Evolutionary conservation across 2,113 vertebrate species (phyloP).

Genomic region (Megaceryle maxima): DNA sequence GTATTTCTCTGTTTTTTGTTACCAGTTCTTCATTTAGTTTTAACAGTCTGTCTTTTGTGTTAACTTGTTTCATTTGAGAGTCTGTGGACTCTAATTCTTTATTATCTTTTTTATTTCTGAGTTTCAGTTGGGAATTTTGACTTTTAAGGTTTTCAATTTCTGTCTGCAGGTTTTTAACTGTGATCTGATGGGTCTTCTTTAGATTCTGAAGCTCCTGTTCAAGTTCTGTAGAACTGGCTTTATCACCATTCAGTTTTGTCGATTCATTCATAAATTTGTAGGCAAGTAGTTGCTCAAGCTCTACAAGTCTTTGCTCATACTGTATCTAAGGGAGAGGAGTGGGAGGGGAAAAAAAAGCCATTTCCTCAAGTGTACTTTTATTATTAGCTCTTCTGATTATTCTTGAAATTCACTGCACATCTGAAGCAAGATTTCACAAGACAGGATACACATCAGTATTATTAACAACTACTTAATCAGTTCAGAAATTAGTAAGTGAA

Average conservation of each 20-base stretch:
- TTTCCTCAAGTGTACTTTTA: neutral
- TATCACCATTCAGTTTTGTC: slow-evolving; percentile 8
- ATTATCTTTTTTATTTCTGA: slow-evolving; percentile 48
- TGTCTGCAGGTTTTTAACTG: slow-evolving; percentile 75
- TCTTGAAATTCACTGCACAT: neutral
- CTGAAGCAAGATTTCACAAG: neutral
- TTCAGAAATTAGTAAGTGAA: neutral
- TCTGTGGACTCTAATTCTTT: slow-evolving; percentile 58
- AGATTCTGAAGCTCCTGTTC: slow-evolving; percentile 75
- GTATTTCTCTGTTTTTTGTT: slow-evolving; percentile 82
- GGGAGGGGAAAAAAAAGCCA: neutral
- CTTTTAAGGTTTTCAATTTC: slow-evolving; percentile 74
- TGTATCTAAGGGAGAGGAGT: slow-evolving; percentile 77
- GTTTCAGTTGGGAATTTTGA: slow-evolving; percentile 74
- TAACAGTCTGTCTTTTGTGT: slow-evolving; percentile 73
- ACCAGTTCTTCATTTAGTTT: slow-evolving; percentile 85
- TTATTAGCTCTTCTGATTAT: neutral
- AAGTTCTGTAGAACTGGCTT: slow-evolving; percentile 40
- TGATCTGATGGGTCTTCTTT: slow-evolving; percentile 70
- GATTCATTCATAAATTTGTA: slow-evolving; percentile 50
- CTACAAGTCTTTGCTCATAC: slow-evolving; percentile 86
- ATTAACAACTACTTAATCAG: neutral
- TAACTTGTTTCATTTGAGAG: slow-evolving; percentile 75
- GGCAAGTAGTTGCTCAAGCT: slow-evolving; percentile 84
- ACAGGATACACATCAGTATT: neutral